Conservation (phyloP, 2,113 vertebrate genomes). For the Brienomyrus brachyistius region DNA sequence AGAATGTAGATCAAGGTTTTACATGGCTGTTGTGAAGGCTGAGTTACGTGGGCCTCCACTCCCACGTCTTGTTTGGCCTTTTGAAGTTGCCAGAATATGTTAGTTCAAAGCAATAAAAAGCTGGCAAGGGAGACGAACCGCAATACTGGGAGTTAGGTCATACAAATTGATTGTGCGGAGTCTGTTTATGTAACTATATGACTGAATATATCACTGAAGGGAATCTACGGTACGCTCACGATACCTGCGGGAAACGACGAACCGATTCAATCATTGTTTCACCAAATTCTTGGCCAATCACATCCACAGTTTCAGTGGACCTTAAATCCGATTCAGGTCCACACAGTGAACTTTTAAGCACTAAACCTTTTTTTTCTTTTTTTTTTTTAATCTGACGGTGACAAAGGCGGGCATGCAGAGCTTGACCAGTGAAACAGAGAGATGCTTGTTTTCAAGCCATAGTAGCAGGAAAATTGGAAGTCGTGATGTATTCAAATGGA, state of each 20-base stretch:
- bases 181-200: neutral
- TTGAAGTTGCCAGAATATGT: neutral
- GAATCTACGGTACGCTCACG: neutral
- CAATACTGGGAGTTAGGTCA: neutral
- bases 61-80: neutral
- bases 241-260: neutral
- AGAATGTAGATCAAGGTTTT: neutral
- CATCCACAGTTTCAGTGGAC: neutral
- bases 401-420: slow-evolving; percentile 29
- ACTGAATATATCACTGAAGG: neutral
- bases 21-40: neutral
- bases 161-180: neutral
- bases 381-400: slow-evolving; percentile 37
- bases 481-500: slow-evolving; percentile 60
- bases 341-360: neutral
- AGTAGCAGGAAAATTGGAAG: slow-evolving; percentile 49
- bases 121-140: neutral
- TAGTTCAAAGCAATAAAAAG: neutral
- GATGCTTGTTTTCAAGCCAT: slow-evolving; percentile 53
- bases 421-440: slow-evolving; percentile 48
- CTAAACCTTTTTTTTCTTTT: slow-evolving; percentile 9
- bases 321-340: neutral
- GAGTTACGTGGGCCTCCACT: neutral
- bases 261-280: neutral
- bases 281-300: neutral